Evolutionary conservation across 64 coral and sea anemone genomes (phyloP).

Genomic region (Pocillopora damicornis): DNA sequence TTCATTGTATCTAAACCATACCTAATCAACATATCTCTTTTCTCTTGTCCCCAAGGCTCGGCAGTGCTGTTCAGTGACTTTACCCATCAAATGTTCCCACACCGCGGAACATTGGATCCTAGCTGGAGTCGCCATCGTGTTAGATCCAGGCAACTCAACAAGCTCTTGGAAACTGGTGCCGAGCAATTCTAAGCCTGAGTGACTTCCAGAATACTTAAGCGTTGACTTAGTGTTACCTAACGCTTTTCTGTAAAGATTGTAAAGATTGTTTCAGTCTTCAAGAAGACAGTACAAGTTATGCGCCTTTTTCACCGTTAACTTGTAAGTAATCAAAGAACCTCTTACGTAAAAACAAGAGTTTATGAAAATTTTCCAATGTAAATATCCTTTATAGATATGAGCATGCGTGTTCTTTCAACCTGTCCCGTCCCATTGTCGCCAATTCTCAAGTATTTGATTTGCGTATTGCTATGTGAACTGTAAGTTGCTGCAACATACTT

Average conservation of each 20-base stretch:
- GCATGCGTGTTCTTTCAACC: no score
- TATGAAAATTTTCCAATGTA: no score
- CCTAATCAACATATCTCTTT: no score
- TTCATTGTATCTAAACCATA: no score
- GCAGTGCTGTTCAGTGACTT: conserved; percentile 43
- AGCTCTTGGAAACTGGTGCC: conserved; percentile 51
- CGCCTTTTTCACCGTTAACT: background rate
- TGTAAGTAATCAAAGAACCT: background rate
- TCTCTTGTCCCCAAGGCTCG: conserved; percentile 35
- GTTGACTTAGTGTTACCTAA: background rate
- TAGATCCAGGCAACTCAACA: conserved; percentile 53
- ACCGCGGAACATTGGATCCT: conserved; percentile 53
- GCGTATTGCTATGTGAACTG: no score
- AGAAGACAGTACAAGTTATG: background rate
- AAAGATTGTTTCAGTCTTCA: background rate
- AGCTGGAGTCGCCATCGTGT: conserved; percentile 50
- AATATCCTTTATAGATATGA: no score
- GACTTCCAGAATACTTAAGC: background rate
- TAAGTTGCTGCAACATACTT: no score
- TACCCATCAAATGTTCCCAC: conserved; percentile 45
- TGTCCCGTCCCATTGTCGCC: no score
- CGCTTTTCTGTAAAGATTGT: background rate
- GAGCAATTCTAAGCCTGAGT: conserved; percentile 7
- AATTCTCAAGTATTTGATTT: no score
- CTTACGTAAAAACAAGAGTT: no score